These are phyloP conservation scores for Yponomeuta evonymella DNA, from an alignment of 2,888 invertebrate genomes.

Conservation along the genomic window DNA sequence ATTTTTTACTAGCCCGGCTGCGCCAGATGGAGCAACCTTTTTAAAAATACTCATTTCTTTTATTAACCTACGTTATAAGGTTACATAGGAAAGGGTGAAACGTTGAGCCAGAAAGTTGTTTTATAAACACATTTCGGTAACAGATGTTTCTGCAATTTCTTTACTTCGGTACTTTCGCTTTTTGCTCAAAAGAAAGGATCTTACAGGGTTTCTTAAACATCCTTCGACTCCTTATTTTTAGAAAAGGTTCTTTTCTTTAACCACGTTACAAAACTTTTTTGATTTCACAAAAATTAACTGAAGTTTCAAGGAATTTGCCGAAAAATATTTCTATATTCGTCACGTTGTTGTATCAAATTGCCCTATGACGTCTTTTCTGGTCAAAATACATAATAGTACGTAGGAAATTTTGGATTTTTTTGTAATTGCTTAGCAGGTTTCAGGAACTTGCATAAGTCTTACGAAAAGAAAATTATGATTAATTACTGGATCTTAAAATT, in stretches of 20 bases:
- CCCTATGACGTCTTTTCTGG: no score
- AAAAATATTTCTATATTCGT: not conserved
- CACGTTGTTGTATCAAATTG: no score
- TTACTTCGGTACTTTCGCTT: slow-evolving; percentile 62
- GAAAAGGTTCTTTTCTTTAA: not conserved
- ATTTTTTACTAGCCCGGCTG: slow-evolving; percentile 1
- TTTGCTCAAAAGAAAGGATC: slow-evolving; percentile 52
- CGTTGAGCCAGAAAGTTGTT: not conserved
- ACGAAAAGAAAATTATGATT: no score
- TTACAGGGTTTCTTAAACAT: slow-evolving; percentile 65
- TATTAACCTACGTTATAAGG: not conserved
- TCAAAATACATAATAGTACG: no score
- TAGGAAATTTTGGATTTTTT: no score
- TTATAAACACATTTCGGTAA: not conserved
- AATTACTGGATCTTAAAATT: no score
- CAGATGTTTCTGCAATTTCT: slow-evolving; percentile 52
- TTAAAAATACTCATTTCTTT: not conserved
- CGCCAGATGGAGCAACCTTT: not conserved
- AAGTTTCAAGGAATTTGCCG: not conserved
- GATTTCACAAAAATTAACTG: not conserved
- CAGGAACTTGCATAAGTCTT: no score
- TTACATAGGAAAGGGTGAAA: slow-evolving; percentile 37
- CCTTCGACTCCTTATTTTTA: slow-evolving; percentile 36
- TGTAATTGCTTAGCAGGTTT: no score
- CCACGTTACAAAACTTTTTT: not conserved